Evolutionary conservation across 2,113 vertebrate species (phyloP).

Genomic region (Paramisgurnus dabryanus): DNA sequence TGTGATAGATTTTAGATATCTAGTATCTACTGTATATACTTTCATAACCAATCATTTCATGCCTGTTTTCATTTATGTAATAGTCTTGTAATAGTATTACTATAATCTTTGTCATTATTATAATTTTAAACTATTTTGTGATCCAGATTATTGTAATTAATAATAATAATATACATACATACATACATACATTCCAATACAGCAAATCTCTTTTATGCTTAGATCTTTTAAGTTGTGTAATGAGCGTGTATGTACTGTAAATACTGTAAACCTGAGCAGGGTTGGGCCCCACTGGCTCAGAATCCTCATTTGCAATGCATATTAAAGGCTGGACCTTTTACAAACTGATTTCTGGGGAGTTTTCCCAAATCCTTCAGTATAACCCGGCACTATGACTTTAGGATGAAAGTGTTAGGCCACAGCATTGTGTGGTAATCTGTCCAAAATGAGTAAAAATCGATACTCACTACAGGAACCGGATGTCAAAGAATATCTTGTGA

Average conservation of each 20-base stretch:
- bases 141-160: no score
- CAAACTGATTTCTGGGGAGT: slow-evolving; percentile 16
- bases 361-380: not conserved
- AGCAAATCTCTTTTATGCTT: no score
- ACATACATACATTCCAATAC: no score
- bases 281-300: slow-evolving; percentile 20
- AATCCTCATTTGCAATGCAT: slow-evolving; percentile 79
- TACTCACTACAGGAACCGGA: slow-evolving; percentile 76
- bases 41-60: not conserved
- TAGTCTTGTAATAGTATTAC: no score
- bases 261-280: not conserved
- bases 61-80: not conserved
- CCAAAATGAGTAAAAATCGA: slow-evolving; percentile 82
- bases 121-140: not conserved
- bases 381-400: slow-evolving; percentile 4
- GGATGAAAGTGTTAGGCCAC: slow-evolving; percentile 25
- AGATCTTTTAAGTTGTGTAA: no score
- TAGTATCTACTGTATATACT: no score
- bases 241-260: not conserved
- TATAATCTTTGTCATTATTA: not conserved
- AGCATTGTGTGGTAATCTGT: slow-evolving; percentile 5
- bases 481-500: slow-evolving; percentile 87
- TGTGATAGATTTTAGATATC: not conserved
- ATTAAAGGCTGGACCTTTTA: slow-evolving; percentile 59
- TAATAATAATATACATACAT: no score